A percentile compares a stretch with the other conserved stretches of the same genome.
phyloP scores from a whole-genome alignment of 2,113 vertebrate species.

The Ivindomyrus marchei region DNA sequence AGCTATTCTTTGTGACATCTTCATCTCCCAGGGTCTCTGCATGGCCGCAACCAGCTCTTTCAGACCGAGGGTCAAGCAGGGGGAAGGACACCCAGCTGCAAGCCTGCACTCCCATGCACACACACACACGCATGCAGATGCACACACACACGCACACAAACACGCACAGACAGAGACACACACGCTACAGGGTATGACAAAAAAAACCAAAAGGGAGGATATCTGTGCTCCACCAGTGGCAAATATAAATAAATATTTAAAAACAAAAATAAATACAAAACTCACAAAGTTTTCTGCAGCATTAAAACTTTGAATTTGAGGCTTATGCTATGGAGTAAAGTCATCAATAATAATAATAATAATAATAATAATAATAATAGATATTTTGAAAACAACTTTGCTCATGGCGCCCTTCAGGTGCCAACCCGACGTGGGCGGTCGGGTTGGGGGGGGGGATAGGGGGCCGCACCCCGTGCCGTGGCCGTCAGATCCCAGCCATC shows the following conservation, averaged over 20 bases:
- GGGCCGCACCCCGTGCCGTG: slow-evolving; percentile 63
- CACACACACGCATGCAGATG: background rate
- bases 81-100: background rate
- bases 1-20: slow-evolving; percentile 51
- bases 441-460: slow-evolving; percentile 52
- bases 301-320: background rate
- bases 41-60: background rate
- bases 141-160: background rate
- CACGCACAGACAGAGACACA: background rate
- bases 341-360: background rate
- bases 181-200: background rate
- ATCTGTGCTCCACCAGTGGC: background rate
- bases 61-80: background rate
- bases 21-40: slow-evolving; percentile 41
- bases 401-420: slow-evolving; percentile 32
- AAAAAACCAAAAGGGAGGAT: background rate
- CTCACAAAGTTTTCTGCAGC: background rate
- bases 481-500: slow-evolving; percentile 71
- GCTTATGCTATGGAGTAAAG: background rate
- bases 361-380: background rate
- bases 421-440: slow-evolving; percentile 55
- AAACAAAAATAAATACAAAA: slow-evolving; percentile 1
- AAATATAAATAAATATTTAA: background rate
- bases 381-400: background rate
- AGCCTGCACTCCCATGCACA: background rate